Evolutionary conservation across 2,113 vertebrate species (phyloP).

Genomic region (Neogale vison): DNA sequence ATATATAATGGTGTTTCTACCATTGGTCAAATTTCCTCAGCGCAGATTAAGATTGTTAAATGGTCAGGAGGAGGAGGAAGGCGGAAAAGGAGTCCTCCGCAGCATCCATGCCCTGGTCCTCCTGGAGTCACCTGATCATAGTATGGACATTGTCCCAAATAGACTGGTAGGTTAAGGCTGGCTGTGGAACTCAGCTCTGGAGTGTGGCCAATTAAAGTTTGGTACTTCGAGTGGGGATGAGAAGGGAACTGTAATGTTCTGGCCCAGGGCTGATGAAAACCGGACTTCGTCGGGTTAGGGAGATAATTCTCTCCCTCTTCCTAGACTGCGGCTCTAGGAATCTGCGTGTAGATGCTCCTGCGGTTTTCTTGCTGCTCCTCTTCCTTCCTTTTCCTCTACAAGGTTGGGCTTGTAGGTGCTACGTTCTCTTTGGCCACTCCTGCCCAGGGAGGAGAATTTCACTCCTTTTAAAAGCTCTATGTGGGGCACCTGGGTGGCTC

Average conservation of each 20-base stretch:
- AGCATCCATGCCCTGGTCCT: not conserved
- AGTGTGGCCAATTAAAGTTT: not conserved
- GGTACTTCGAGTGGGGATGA: not conserved
- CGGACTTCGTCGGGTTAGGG: not conserved
- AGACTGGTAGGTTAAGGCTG: not conserved
- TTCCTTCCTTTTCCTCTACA: not conserved
- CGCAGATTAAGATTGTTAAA: not conserved
- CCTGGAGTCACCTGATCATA: accelerated
- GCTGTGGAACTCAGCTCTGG: not conserved
- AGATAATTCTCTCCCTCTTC: not conserved
- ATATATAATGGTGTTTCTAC: not conserved
- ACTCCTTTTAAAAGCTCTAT: not conserved
- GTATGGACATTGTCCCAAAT: too few species aligned
- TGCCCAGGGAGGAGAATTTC: not conserved
- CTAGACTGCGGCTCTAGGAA: not conserved
- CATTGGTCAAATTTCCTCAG: not conserved
- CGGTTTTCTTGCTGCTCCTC: not conserved
- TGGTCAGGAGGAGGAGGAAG: not conserved
- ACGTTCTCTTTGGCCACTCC: not conserved
- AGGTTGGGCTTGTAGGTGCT: not conserved
- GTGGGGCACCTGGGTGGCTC: too few species aligned
- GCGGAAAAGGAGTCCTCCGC: not conserved
- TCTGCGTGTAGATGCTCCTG: not conserved
- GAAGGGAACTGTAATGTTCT: not conserved
- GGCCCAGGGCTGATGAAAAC: not conserved